Conservation (phyloP, 2,797 vertebrate genomes). For the Crocodylus rhombifer region DNA sequence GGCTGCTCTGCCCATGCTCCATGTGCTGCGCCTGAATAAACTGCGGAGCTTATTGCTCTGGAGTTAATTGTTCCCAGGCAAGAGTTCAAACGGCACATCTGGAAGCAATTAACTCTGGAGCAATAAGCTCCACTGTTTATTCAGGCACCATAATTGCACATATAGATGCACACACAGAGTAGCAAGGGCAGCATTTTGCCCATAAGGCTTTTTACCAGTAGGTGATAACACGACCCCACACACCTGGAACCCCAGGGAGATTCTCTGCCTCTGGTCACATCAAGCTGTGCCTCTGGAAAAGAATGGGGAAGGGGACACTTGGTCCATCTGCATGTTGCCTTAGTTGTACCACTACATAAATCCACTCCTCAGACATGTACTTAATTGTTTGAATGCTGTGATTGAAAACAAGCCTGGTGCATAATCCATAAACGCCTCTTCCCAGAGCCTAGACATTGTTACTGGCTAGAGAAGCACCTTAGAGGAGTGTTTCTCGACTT, state of each 20-base stretch:
- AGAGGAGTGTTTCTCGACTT: too few species aligned
- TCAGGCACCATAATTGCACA: too few species aligned
- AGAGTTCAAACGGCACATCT: too few species aligned
- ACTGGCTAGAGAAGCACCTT: not conserved
- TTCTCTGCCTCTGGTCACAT: not conserved
- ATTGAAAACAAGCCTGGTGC: not conserved
- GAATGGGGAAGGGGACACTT: fast-evolving
- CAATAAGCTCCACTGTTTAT: too few species aligned
- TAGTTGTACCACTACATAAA: not conserved
- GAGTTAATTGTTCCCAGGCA: too few species aligned
- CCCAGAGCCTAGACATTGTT: not conserved
- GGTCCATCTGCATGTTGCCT: not conserved
- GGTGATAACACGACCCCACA: not conserved
- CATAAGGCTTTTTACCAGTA: not conserved
- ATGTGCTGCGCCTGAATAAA: too few species aligned
- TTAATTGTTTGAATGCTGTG: not conserved
- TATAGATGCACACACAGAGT: fast-evolving
- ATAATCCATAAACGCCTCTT: not conserved
- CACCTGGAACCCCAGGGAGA: not conserved
- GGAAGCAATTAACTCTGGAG: too few species aligned
- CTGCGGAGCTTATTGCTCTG: too few species aligned
- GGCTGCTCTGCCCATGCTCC: too few species aligned
- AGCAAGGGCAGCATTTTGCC: not conserved
- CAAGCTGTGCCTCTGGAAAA: not conserved
- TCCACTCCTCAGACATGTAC: not conserved